Conservation (phyloP, 2,797 vertebrate genomes). For the Ispidina picta region DNA sequence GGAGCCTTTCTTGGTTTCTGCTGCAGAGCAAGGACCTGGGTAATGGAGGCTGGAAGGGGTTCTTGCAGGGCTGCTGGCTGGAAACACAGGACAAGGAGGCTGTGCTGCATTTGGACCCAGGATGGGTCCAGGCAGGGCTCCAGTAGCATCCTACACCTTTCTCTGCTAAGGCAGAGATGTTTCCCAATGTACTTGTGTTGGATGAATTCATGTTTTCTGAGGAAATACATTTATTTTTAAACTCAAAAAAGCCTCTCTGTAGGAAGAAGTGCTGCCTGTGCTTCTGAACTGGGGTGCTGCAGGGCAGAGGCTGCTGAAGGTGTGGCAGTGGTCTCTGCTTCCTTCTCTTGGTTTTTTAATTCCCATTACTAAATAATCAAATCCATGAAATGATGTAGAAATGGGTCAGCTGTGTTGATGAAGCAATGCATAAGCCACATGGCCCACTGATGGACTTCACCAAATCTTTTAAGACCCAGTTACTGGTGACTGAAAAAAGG, state of each 20-base stretch:
- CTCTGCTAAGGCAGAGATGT: neutral
- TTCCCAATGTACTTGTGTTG: neutral
- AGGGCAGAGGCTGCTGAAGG: neutral
- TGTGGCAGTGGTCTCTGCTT: neutral
- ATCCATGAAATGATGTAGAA: neutral
- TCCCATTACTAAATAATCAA: neutral
- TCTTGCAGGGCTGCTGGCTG: neutral
- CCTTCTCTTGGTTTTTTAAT: neutral
- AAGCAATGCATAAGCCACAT: neutral
- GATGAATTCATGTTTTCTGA: neutral
- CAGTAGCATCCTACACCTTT: neutral
- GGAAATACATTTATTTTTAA: rapidly evolving
- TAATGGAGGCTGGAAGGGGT: neutral
- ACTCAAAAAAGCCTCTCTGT: no score
- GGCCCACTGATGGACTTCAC: neutral
- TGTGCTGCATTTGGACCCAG: neutral
- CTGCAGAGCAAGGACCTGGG: neutral
- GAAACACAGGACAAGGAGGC: neutral
- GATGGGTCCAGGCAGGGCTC: neutral
- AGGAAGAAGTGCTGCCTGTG: neutral
- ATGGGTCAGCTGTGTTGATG: neutral
- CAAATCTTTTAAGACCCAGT: neutral
- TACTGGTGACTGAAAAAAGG: neutral
- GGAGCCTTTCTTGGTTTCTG: neutral
- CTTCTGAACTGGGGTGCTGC: neutral